phyloP scores from a whole-genome alignment of 92 coral and sea anemone species.

The Phymanthus crucifer region DNA sequence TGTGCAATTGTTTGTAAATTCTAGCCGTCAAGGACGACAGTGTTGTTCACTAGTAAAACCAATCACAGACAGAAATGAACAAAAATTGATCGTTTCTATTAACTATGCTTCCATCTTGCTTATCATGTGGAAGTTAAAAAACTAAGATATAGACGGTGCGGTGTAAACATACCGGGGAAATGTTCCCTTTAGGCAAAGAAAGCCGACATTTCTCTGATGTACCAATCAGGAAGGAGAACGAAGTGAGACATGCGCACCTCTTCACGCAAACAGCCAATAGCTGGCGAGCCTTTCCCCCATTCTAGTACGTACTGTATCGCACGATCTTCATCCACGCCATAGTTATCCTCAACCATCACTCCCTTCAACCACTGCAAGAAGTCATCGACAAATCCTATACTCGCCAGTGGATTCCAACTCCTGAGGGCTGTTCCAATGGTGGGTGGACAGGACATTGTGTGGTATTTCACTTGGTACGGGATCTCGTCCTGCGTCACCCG shows the following conservation, averaged over 20 bases:
- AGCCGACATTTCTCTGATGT: slow-evolving; percentile 1
- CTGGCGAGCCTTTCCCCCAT: background rate
- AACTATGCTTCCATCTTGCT: too few species aligned
- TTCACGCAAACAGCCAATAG: background rate
- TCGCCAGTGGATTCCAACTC: slow-evolving; percentile 24
- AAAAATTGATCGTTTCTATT: too few species aligned
- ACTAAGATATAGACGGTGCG: background rate
- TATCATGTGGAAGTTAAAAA: too few species aligned
- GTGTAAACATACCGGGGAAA: too few species aligned
- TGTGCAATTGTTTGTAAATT: too few species aligned
- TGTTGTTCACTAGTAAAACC: too few species aligned
- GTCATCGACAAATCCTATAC: slow-evolving; percentile 31
- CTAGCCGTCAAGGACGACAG: too few species aligned
- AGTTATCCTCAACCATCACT: slow-evolving; percentile 10
- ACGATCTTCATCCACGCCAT: background rate
- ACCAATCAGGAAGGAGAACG: background rate
- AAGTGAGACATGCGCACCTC: background rate
- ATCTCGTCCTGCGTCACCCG: background rate
- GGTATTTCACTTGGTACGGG: background rate
- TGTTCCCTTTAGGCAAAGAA: background rate
- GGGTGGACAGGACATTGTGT: slow-evolving; percentile 32
- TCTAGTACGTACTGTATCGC: slow-evolving; percentile 13
- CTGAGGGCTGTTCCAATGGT: slow-evolving; percentile 1
- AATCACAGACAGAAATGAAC: too few species aligned
- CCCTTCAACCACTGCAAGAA: slow-evolving; percentile 15